Conservation (phyloP, 2,113 vertebrate genomes). For the Echinops telfairi region DNA sequence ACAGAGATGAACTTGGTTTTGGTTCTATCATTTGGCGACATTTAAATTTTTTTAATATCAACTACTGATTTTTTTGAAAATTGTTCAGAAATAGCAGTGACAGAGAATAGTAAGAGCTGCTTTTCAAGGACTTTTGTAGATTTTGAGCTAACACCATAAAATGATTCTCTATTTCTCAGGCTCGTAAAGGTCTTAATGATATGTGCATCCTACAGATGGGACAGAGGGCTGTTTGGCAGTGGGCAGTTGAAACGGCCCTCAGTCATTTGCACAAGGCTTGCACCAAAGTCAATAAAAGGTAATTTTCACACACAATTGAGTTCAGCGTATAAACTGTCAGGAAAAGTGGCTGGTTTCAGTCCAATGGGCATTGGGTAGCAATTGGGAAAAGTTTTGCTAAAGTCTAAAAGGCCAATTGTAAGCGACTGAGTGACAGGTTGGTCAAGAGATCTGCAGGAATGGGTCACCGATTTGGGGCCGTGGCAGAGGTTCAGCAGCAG, state of each 20-base stretch:
- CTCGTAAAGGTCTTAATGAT: constrained; percentile 80
- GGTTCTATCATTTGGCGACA: constrained; percentile 48
- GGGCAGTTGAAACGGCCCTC: constrained; percentile 70
- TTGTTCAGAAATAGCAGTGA: constrained; percentile 6
- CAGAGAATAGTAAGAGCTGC: constrained; percentile 25
- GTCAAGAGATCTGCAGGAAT: not conserved
- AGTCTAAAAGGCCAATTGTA: constrained; percentile 66
- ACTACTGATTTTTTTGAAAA: constrained; percentile 55
- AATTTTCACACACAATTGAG: constrained; percentile 81
- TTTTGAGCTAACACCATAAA: constrained; percentile 69
- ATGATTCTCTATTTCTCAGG: constrained; percentile 63
- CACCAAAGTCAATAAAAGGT: constrained; percentile 76
- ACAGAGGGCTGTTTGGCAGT: constrained; percentile 72
- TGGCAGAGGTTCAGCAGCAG: not conserved
- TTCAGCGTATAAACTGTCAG: constrained; percentile 59
- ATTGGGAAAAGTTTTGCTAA: constrained; percentile 71
- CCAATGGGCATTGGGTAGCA: constrained; percentile 70
- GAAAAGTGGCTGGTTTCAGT: constrained; percentile 68
- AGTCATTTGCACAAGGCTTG: constrained; percentile 76
- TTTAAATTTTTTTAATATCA: constrained; percentile 50
- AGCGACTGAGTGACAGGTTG: constrained; percentile 38
- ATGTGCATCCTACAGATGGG: constrained; percentile 79
- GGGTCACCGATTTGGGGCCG: not conserved
- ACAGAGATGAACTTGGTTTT: constrained; percentile 54
- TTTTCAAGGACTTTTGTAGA: constrained; percentile 60